Base-by-base conservation (phyloP, 2,888 invertebrate genomes). In the Myopa testacea region DNA sequence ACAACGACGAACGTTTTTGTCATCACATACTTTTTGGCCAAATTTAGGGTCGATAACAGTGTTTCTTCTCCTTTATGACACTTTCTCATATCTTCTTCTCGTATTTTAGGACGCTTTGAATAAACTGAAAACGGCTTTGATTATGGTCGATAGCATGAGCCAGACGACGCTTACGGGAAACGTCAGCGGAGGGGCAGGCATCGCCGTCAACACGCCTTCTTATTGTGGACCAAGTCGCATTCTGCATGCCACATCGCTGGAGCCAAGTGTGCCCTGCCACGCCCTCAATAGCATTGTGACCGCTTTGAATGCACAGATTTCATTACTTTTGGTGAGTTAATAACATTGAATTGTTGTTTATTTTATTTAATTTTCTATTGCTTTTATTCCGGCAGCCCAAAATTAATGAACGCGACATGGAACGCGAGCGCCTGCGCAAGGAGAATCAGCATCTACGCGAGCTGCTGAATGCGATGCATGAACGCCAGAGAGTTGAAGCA, bases 351-450 rank as follows among this genome's bases (percentile, higher is more conserved):
- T 45, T 7, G 12, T 52, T 65, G 19, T 50, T 63, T n/a, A 40
- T 77, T 34, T 69, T 14, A 37, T 6, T 8, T 50, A 60, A 74
- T 65, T 19, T 69, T 63, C 62, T 37, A 19, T 72, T 67, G 60
- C 7, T 71, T 40, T 71, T 40, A 12, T 37, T n/a, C 19, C 72
- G 78, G 67, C 75, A 95, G 95, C 93, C 93, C 88, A 92, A 94
- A 84, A 92, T 95, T 79, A 93, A 93, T 88, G 93, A 93, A 84
- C 91, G 93, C 83, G 95, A 95, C 87, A 94, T 94, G 84, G 95
- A 95, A 87, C 91, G 94, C 78, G 94, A 94, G 84, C 91, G 92
- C 83, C 89, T 95, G 84, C 91, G 95, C 60, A 92, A 92, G 82
- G 95, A 95, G 87, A 90, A 95, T 84, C 92, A 93, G 84, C 92